Conservation (phyloP, 64 coral and sea anemone species). For the Stichodactyla helianthus region DNA sequence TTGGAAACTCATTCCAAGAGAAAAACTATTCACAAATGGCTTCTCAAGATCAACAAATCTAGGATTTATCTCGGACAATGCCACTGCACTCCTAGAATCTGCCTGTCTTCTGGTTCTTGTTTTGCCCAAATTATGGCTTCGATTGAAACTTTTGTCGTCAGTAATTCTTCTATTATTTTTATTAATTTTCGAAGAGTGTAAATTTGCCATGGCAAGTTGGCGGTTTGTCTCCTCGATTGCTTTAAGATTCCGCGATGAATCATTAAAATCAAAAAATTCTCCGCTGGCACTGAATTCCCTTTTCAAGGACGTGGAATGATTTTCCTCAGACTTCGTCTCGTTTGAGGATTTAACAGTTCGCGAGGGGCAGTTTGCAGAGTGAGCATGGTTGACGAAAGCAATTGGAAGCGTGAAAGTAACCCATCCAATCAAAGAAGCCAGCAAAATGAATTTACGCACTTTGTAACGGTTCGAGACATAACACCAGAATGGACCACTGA, state of each 20-base stretch:
- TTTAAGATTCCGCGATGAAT: background rate
- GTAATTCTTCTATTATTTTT: background rate
- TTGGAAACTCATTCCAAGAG: constrained; percentile 12
- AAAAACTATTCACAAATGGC: constrained; percentile 58
- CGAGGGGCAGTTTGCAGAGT: background rate
- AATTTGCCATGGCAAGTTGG: background rate
- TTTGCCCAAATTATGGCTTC: background rate
- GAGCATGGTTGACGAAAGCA: constrained; percentile 40
- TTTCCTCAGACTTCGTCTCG: constrained; percentile 24
- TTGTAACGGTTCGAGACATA: constrained; percentile 62
- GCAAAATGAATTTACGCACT: constrained; percentile 58
- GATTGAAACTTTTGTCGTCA: background rate
- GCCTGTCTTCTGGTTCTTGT: background rate
- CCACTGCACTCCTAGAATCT: background rate
- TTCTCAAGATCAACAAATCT: constrained; percentile 19
- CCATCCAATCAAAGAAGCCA: constrained; percentile 62
- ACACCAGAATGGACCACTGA: constrained; percentile 78
- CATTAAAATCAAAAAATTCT: background rate
- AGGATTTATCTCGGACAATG: background rate
- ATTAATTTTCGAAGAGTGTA: background rate
- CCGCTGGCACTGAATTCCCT: background rate
- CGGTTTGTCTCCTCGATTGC: background rate
- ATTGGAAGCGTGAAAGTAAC: constrained; percentile 65
- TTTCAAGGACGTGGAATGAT: background rate
- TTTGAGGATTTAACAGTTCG: background rate